Conservation (phyloP, 2,113 vertebrate genomes). For the Thunnus thynnus region DNA sequence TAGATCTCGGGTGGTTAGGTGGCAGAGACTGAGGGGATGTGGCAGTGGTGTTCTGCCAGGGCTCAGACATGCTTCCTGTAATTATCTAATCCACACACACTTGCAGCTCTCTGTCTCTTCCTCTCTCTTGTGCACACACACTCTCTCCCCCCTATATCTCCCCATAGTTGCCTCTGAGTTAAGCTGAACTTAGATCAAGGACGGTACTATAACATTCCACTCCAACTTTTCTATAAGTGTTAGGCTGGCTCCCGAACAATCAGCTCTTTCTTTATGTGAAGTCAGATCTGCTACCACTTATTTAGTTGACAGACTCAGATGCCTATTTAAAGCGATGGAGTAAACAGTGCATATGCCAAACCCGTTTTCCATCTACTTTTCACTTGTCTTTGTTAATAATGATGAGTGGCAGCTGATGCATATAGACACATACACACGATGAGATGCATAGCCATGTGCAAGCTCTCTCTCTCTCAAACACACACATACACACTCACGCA, state of each 20-base stretch:
- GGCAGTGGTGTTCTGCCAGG: constrained; percentile 68
- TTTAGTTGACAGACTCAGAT: constrained; percentile 49
- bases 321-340: constrained; percentile 54
- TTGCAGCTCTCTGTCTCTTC: constrained; percentile 21
- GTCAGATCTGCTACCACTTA: constrained; percentile 44
- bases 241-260: constrained; percentile 36
- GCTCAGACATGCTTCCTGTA: constrained; percentile 78
- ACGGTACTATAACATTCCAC: constrained; percentile 22
- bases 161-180: constrained; percentile 22
- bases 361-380: constrained; percentile 30
- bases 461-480: neutral
- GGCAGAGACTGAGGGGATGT: constrained; percentile 64
- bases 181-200: constrained; percentile 43
- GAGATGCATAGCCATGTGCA: constrained; percentile 12
- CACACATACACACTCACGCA: neutral
- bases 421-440: constrained; percentile 1
- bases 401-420: constrained; percentile 38
- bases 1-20: constrained; percentile 60
- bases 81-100: constrained; percentile 77
- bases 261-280: constrained; percentile 49
- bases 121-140: constrained; percentile 9
- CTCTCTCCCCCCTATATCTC: constrained; percentile 27
- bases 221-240: constrained; percentile 32
- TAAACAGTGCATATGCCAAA: constrained; percentile 46
- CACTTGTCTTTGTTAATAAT: constrained; percentile 52